A percentile compares a stretch with the other conserved stretches of the same genome.
These are phyloP conservation scores for Troglohyphantes excavatus DNA, from an alignment of 2,888 invertebrate species.

Conservation along the genomic window DNA sequence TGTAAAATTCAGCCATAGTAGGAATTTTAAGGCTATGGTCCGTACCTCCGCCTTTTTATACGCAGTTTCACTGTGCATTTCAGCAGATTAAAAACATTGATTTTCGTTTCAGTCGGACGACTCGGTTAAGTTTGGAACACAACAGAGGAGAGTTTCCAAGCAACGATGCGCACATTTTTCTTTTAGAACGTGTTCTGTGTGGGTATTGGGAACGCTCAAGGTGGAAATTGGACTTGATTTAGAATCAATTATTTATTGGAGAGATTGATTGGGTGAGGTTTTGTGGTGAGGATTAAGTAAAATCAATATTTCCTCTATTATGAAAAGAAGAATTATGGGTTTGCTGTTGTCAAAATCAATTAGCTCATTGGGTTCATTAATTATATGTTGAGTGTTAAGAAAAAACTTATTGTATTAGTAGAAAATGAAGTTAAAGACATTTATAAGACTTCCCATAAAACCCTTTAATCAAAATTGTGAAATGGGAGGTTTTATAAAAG, in stretches of 20 bases:
- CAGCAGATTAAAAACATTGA: slow-evolving; percentile 71
- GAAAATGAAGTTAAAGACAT: too few relatives aligned
- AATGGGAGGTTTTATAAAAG: too few relatives aligned
- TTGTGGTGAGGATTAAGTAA: too few relatives aligned
- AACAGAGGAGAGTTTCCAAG: slow-evolving; percentile 63
- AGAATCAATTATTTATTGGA: neutral
- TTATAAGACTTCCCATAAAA: too few relatives aligned
- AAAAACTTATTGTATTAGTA: too few relatives aligned
- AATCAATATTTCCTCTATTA: too few relatives aligned
- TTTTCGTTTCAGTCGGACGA: slow-evolving; percentile 40
- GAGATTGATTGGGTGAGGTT: neutral
- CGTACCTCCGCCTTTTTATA: slow-evolving; percentile 36
- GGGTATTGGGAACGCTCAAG: neutral
- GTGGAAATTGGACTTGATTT: neutral
- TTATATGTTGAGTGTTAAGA: too few relatives aligned
- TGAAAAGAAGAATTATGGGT: neutral
- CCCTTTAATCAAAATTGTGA: too few relatives aligned
- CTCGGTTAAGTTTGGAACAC: slow-evolving; percentile 48
- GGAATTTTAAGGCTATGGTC: neutral
- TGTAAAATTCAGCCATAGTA: neutral
- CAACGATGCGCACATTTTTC: slow-evolving; percentile 52
- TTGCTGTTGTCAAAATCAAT: too few relatives aligned
- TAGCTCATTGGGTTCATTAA: too few relatives aligned
- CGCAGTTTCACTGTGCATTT: slow-evolving; percentile 15
- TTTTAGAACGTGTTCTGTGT: slow-evolving; percentile 4